Conservation (phyloP, 1,140 invertebrate species). For the Polypedilum pembai region DNA sequence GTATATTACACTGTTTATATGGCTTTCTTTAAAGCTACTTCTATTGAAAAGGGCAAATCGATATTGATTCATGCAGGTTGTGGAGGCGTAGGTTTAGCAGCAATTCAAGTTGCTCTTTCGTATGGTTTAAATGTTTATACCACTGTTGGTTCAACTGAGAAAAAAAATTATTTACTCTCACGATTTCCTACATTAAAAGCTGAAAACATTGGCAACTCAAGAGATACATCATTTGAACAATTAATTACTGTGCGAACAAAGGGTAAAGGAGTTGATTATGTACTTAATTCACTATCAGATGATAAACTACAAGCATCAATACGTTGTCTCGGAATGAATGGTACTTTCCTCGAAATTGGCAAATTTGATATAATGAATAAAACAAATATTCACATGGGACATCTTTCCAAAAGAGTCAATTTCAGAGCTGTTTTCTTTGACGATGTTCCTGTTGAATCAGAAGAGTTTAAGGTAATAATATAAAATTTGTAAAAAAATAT, state of each 20-base stretch:
- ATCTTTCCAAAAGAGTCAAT: conserved; percentile 61
- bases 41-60: conserved; percentile 48
- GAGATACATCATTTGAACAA: conserved; percentile 40
- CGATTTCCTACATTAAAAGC: background rate
- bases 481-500: conserved; percentile 35
- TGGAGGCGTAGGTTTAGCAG: conserved; percentile 64
- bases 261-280: conserved; percentile 45
- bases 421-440: conserved; percentile 67
- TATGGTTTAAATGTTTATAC: conserved; percentile 51
- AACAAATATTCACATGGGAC: conserved; percentile 48
- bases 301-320: conserved; percentile 48
- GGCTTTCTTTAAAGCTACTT: conserved; percentile 45
- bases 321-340: conserved; percentile 51
- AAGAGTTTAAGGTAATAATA: conserved; percentile 50
- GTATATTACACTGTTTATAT: conserved; percentile 40
- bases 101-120: conserved; percentile 55
- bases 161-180: background rate
- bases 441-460: conserved; percentile 50
- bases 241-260: conserved; percentile 37
- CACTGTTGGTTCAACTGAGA: conserved; percentile 44
- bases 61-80: conserved; percentile 63
- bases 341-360: conserved; percentile 54
- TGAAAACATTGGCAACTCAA: conserved; percentile 39
- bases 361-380: conserved; percentile 49
- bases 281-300: conserved; percentile 46